Evolutionary conservation across 2,113 vertebrate genomes (phyloP).

Genomic region (Alexandromys fortis): DNA sequence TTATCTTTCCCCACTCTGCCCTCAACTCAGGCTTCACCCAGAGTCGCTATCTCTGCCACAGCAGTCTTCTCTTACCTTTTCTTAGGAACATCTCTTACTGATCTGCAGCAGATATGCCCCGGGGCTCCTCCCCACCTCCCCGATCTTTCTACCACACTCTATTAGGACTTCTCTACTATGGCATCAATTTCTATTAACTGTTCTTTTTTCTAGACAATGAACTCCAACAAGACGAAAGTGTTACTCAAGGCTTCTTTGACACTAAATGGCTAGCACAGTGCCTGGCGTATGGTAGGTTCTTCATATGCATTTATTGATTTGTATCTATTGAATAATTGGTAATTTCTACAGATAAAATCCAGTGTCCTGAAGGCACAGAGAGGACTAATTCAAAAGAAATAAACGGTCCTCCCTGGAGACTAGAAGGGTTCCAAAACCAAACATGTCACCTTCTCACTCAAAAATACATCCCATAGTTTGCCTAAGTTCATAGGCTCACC

Average conservation of each 20-base stretch:
- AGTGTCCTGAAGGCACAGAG: not conserved
- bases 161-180: too few relatives aligned
- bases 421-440: not conserved
- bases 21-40: not conserved
- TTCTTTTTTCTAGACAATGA: not conserved
- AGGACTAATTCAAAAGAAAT: slow-evolving; percentile 2
- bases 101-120: not conserved
- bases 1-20: not conserved
- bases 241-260: not conserved
- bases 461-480: not conserved
- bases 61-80: not conserved
- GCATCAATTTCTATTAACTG: not conserved
- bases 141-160: not conserved
- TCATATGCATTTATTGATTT: not conserved
- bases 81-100: not conserved
- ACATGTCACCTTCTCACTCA: not conserved
- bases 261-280: not conserved
- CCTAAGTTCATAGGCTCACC: not conserved
- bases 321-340: not conserved
- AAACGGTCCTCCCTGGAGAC: not conserved
- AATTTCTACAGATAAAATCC: not conserved
- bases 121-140: not conserved
- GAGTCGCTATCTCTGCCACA: not conserved
- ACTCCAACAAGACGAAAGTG: not conserved
- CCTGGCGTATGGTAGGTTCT: not conserved